phyloP scores from a whole-genome alignment of 23 tunicate species.

The Corella eumyota region DNA sequence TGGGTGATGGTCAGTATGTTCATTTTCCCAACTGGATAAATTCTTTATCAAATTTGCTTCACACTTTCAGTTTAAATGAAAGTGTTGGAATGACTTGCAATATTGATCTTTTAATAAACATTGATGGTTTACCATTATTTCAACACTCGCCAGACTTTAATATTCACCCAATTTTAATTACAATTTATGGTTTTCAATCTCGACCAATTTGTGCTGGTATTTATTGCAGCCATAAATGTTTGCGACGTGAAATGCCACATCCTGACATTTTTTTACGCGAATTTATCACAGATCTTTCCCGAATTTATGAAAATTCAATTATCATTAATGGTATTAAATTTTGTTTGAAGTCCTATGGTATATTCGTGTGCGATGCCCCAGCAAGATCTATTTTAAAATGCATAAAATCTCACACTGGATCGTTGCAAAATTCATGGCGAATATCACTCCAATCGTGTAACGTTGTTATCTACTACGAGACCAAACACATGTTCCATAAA shows the following conservation, averaged over 20 bases:
- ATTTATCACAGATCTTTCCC: slow-evolving; percentile 12
- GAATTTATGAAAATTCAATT: background rate
- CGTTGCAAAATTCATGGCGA: slow-evolving; percentile 26
- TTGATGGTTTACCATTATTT: slow-evolving; percentile 38
- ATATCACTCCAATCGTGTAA: background rate
- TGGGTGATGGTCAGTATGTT: slow-evolving; percentile 27
- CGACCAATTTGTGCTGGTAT: slow-evolving; percentile 38
- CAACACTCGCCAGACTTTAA: slow-evolving; percentile 22
- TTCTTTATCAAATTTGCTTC: slow-evolving; percentile 4
- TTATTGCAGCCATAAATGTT: slow-evolving; percentile 13
- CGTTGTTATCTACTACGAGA: background rate
- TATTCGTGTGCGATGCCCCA: slow-evolving; percentile 32
- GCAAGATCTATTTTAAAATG: slow-evolving; percentile 13
- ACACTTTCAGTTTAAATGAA: background rate
- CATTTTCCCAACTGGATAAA: slow-evolving; percentile 37
- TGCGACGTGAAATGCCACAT: slow-evolving; percentile 30
- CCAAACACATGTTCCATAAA: background rate
- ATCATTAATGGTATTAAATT: background rate
- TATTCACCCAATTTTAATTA: slow-evolving; percentile 22
- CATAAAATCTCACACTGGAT: slow-evolving; percentile 24
- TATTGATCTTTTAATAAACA: slow-evolving; percentile 14
- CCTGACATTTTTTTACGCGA: slow-evolving; percentile 12
- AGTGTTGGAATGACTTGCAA: background rate
- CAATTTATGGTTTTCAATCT: slow-evolving; percentile 15
- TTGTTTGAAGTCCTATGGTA: background rate